Conservation (phyloP, 2,113 vertebrate species). For the human (Homo sapiens) region GRCh38 chr7:101880501-101881000, state of each 20-base stretch:
- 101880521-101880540: conserved; percentile 77
- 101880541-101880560: conserved; percentile 69
- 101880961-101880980: not conserved
- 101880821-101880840: fast-evolving
- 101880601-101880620: conserved; percentile 23
- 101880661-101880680: conserved; percentile 61
- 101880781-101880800: not conserved
- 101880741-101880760: not conserved
- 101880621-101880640: conserved; percentile 66
- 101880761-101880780: not conserved
- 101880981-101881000: conserved; percentile 27
- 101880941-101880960: not conserved
- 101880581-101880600: conserved; percentile 51
- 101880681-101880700: conserved; percentile 51
- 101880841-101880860: too few relatives aligned
- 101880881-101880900: too few relatives aligned
- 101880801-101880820: not conserved
- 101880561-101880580: conserved; percentile 48
- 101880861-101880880: not conserved
- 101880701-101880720: conserved; percentile 49
- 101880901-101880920: not conserved
- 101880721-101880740: not conserved
- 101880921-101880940: not conserved
- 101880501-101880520: conserved; percentile 69
- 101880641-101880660: conserved; percentile 64